These are phyloP conservation scores for Charadrius vociferus DNA, from an alignment of 2,113 vertebrate genomes.

Conservation along the genomic window DNA sequence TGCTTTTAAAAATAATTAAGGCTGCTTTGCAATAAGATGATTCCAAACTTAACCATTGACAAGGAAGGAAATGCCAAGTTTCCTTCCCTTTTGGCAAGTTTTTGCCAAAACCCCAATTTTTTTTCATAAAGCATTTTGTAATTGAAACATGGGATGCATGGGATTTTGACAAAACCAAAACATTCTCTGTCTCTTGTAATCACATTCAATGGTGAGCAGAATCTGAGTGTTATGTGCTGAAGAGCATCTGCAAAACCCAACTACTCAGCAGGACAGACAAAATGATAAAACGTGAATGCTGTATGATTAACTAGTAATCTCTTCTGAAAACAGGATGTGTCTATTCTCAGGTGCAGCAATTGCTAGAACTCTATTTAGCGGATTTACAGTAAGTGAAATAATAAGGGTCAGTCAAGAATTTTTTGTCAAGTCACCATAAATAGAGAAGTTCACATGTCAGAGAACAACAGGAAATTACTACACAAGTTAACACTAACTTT, in stretches of 20 bases:
- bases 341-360: not conserved
- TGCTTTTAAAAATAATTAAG: not conserved
- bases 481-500: not conserved
- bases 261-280: not conserved
- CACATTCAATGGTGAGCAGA: not conserved
- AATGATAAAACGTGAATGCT: not conserved
- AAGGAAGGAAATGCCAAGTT: not conserved
- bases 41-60: not conserved
- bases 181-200: not conserved
- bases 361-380: not conserved
- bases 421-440: constrained; percentile 49
- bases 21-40: not conserved
- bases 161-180: not conserved
- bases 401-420: not conserved
- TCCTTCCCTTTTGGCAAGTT: no score
- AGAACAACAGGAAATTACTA: constrained; percentile 40
- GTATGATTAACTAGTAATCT: not conserved
- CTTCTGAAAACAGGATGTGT: not conserved
- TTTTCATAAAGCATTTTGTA: not conserved
- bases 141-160: not conserved
- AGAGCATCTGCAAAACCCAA: not conserved
- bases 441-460: constrained; percentile 11
- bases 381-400: not conserved
- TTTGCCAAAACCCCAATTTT: no score
- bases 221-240: not conserved